Evolutionary conservation across 2,888 invertebrate genomes (phyloP).

Genomic region (Diplolepis rosae): DNA sequence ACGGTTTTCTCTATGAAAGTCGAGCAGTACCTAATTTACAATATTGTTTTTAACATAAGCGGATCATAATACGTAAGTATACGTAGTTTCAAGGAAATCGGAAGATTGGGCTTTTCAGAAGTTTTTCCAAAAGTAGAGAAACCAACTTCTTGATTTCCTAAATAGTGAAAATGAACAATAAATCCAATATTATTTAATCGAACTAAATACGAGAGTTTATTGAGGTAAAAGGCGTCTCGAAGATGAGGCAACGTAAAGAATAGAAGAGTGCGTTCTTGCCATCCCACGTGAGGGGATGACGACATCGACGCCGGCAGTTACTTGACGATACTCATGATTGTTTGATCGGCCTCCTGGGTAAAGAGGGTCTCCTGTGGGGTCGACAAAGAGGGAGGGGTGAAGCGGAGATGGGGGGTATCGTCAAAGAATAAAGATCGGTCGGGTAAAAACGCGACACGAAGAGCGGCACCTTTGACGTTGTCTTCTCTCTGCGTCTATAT

Average conservation of each 20-base stretch:
- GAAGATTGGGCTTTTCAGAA: too few relatives aligned
- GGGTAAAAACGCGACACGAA: slow-evolving; percentile 58
- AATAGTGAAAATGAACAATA: too few relatives aligned
- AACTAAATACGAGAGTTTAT: background rate
- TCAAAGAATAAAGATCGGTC: slow-evolving; percentile 60
- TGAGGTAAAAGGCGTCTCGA: background rate
- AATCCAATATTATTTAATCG: too few relatives aligned
- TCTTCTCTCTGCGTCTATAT: slow-evolving; percentile 52
- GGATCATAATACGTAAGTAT: too few relatives aligned
- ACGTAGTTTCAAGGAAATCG: too few relatives aligned
- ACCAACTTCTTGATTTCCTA: too few relatives aligned
- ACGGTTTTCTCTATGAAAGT: too few relatives aligned
- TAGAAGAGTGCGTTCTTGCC: background rate
- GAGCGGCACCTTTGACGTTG: slow-evolving; percentile 63
- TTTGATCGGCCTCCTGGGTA: slow-evolving; percentile 49
- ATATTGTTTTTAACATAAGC: too few relatives aligned
- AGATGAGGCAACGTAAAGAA: background rate
- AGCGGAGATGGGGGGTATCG: slow-evolving; percentile 43
- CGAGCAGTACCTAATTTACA: too few relatives aligned
- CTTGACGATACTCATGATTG: slow-evolving; percentile 42
- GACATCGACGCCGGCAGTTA: slow-evolving; percentile 16
- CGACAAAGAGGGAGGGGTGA: slow-evolving; percentile 42
- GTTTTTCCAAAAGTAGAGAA: too few relatives aligned
- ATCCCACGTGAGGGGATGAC: slow-evolving; percentile 22
- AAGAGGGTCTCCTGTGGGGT: slow-evolving; percentile 48